Evolutionary conservation across 1,140 invertebrate genomes (phyloP).

Genomic region (Chionoecetes opilio): DNA sequence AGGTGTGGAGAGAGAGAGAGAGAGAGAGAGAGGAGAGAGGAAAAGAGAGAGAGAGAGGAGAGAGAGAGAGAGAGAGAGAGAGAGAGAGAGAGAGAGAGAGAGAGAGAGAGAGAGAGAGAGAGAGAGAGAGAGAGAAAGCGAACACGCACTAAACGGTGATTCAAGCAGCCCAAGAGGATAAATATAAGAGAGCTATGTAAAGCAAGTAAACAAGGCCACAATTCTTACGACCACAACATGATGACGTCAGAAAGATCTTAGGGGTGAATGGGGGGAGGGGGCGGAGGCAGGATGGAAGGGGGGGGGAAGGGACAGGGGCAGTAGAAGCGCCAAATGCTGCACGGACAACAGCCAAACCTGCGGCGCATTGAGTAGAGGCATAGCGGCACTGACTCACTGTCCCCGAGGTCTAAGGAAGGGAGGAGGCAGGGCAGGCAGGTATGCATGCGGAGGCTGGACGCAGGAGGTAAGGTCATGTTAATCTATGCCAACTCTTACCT

Average conservation of each 20-base stretch:
- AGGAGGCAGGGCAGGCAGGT: neutral
- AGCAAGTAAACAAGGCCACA: neutral
- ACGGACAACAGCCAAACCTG: neutral
- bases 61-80: too few species aligned
- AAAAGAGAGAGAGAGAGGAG: too few species aligned
- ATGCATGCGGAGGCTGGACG: neutral
- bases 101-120: constrained; percentile 34
- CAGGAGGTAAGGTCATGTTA: neutral
- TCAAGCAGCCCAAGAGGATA: neutral
- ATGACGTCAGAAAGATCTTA: neutral
- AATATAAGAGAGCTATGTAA: neutral
- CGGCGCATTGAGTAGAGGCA: neutral
- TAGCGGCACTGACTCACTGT: neutral
- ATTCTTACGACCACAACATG: neutral
- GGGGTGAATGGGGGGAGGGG: neutral
- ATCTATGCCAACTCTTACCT: neutral
- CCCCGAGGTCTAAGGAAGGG: neutral
- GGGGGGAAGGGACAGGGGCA: neutral
- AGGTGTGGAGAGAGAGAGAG: too few species aligned
- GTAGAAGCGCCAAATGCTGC: neutral
- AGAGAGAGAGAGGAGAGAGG: too few species aligned
- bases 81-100: constrained; percentile 35
- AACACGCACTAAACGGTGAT: neutral
- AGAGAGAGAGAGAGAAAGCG: constrained; percentile 14
- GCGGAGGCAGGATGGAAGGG: too few species aligned